These are phyloP conservation scores for Montipora foliosa DNA, from an alignment of 64 coral and sea anemone genomes.

Conservation along the genomic window DNA sequence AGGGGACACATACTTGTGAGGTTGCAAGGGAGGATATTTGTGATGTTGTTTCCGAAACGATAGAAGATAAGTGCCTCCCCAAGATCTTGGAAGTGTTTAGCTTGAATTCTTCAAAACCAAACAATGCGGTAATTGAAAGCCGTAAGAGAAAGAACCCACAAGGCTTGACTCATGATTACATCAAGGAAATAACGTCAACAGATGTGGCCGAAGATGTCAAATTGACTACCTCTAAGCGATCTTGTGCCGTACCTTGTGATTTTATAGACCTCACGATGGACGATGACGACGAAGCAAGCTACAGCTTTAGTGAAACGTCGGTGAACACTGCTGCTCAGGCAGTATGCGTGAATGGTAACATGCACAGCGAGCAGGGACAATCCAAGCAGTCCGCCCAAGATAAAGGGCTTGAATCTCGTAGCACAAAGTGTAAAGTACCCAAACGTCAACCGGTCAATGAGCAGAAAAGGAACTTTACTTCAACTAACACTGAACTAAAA, in stretches of 20 bases:
- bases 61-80: background rate
- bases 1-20: background rate
- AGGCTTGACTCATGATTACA: background rate
- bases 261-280: slow-evolving; percentile 24
- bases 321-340: background rate
- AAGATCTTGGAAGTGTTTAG: slow-evolving; percentile 31
- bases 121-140: background rate
- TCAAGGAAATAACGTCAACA: background rate
- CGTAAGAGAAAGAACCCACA: background rate
- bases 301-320: background rate
- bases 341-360: background rate
- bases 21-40: background rate
- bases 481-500: background rate
- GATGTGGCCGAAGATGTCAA: background rate
- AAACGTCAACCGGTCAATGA: background rate
- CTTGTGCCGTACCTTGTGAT: background rate
- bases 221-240: background rate
- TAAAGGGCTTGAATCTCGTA: background rate
- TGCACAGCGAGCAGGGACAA: background rate
- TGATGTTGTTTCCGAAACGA: background rate
- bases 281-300: slow-evolving; percentile 11
- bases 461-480: background rate
- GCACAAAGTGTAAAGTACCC: background rate
- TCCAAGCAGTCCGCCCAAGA: background rate
- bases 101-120: background rate